Evolutionary conservation across 1,140 invertebrate genomes (phyloP), one percentile per base, ranked within the genome.

Genomic region (silkworm (Bombyx mori)): DNA sequence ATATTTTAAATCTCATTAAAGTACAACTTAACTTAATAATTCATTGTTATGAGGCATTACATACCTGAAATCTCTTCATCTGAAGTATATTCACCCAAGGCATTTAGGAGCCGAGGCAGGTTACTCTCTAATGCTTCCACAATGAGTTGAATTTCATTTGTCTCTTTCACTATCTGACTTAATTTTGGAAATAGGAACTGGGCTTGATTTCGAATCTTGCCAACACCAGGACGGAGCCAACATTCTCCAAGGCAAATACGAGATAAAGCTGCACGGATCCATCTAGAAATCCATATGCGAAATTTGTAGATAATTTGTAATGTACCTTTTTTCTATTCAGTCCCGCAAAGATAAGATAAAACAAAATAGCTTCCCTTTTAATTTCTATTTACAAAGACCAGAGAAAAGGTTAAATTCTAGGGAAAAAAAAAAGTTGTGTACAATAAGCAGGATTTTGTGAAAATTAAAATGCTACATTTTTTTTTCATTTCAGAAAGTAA

Each of bases 21-120:
- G 12, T 18, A 18, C 12, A 18, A 18, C 12, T 18, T 18, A 18
- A 18, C 12, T 18, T 18, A 18, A 18, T 18, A 0, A 18, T 18
- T 18, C 12, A 18, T 0, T 18, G 12, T 18, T 18, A 18, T 18
- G 12, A 18, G 1, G 12, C 1, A 48, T 56, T 47, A 69, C 61
- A 66, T 58, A 89, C 88, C 81, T 54, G 74, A 75, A 65, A 89
- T 84, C 58, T 89, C 88, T 55, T 89, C 88, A 75, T 82, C 85
- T 6, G 84, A 86, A 8, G 83, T 84, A 68, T 87, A 89, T 50
- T 86, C 81, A 47, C 82, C 77, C 44, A 89, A 69, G 0, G 80
- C 86, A 42, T 71, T 78, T 59, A 89, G 63, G 51, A 89, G 77
- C 22, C 88, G 68, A 0, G 85, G 84, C 45, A 89, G 61, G 68